phyloP scores from a whole-genome alignment of 2,113 vertebrate species.

The Gallinago jamesoni region DNA sequence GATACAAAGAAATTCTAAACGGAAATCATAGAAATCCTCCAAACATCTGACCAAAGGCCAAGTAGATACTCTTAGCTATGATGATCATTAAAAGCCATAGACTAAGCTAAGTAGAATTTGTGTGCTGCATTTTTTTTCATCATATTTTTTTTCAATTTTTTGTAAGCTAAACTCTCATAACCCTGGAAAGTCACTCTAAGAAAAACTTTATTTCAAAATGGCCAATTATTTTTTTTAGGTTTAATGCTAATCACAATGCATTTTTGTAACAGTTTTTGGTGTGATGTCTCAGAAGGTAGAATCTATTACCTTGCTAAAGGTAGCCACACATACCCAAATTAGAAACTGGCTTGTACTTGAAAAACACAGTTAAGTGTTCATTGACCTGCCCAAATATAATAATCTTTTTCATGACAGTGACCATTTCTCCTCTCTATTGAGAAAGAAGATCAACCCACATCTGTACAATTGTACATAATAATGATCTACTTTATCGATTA shows the following conservation, averaged over 20 bases:
- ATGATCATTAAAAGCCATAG: background rate
- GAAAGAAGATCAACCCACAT: background rate
- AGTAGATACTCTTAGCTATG: slow-evolving; percentile 15
- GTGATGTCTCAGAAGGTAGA: background rate
- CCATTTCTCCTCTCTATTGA: background rate
- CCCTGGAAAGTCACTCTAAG: background rate
- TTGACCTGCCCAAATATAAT: background rate
- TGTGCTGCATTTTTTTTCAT: background rate
- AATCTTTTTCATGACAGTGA: background rate
- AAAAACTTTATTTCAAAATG: background rate
- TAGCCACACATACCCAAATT: background rate
- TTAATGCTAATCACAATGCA: background rate
- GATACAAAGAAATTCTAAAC: slow-evolving; percentile 49
- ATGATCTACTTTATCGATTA: background rate
- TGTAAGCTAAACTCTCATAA: background rate
- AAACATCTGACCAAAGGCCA: slow-evolving; percentile 23
- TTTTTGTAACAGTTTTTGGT: background rate
- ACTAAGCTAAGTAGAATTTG: background rate
- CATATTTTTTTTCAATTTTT: background rate
- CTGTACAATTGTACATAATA: background rate
- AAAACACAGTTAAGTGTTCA: background rate
- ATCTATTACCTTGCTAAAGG: background rate
- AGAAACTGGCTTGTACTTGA: background rate
- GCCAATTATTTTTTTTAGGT: background rate
- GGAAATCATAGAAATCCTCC: slow-evolving; percentile 12